Evolutionary conservation across 2,113 vertebrate species (phyloP), one percentile per base, ranked within the genome.

Genomic region (Xenus cinereus): DNA sequence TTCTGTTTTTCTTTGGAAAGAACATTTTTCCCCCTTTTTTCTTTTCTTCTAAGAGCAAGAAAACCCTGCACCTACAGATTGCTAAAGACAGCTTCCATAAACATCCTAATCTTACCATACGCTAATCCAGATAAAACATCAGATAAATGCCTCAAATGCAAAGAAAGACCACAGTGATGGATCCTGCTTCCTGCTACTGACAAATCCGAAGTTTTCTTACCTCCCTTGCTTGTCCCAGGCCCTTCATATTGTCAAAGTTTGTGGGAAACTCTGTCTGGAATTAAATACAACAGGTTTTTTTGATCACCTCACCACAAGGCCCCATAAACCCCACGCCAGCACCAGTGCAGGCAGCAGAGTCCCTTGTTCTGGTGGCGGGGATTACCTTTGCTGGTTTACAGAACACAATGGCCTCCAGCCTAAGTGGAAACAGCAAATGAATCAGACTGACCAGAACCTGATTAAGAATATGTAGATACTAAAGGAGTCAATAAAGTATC

Each of bases 11-110:
- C 32, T 12, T 35, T 63, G 46, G 51, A 68, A 24, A 73, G 7
- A 50, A 51, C 4, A 4, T 54, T 63, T 45, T 1, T 2, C 3
- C 1, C 4, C 2, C 9, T 53, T 33, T 63, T 64, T 11, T 11
- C 6, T 69, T 71, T 71, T 30, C 24, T 62, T 81, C 28, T 28
- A 76, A 23, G 15, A 69, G 22, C 3, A 1, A 90, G 30, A 69
- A 87, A 84, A 84, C 7, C 6, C 9, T 41, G 56, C 21, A 35
- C 6, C 57, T 45, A 75, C 2, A 39, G 27, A 71, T 27, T 51
- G 41, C 75, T 54, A 28, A 81, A 77, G 45, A n/a, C 46, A 82
- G 26, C 4, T 48, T 53, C 35, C n/a, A 18, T 68, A 85, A 46
- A 43, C 19, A 84, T 5, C 37, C 12, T 60, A 27, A 84, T 39